Base-by-base conservation (phyloP, 2,113 vertebrate genomes). In the Hemibates koningsi region DNA sequence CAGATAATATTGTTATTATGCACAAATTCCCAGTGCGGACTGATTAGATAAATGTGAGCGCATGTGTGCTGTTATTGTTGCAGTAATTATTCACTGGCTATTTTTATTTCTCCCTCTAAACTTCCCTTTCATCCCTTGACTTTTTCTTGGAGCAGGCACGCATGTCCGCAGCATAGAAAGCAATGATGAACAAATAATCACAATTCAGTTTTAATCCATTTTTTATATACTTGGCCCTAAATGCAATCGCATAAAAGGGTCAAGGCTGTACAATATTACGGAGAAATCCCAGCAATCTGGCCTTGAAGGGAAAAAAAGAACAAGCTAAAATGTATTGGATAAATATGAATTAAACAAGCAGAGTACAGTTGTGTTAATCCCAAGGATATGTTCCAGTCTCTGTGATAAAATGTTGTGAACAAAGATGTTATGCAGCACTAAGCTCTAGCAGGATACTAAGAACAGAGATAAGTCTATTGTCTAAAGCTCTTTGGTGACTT, bases 1-100 rank as follows among this genome's bases (percentile, higher is more conserved):
- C 86, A 91, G 88, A 93, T 94, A 90, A 93, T 94, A 93, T 88
- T 91, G 76, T 89, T 91, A 91, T 92, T 91, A 89, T 93, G 89
- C 90, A 88, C 88, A 94, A 82, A 90, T 90, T 89, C 91, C 92
- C 91, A 78, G 86, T 87, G 91, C 2, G 68, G 90, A 63, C 29
- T 83, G 90, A 93, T 84, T 86, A 90, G 90, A 93, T 91, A 87
- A 93, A 94, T 89, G 86, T 29, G 50, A 76, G 88, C 24, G 81
- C 86, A 87, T 90, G 85, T 91, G 84, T 85, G 85, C 73, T 11
- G 61, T 91, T 90, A 88, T 89, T 91, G 89, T 92, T 87, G 80
- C 85, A 88, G 91, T 85, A 91, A 94, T 92, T 95, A 91, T 93
- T 94, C 52, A 93, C 36, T 29, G 76, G 86, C 50, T 90, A 84